Conservation (phyloP, 2,888 invertebrate species). For the Lobophora halterata region DNA sequence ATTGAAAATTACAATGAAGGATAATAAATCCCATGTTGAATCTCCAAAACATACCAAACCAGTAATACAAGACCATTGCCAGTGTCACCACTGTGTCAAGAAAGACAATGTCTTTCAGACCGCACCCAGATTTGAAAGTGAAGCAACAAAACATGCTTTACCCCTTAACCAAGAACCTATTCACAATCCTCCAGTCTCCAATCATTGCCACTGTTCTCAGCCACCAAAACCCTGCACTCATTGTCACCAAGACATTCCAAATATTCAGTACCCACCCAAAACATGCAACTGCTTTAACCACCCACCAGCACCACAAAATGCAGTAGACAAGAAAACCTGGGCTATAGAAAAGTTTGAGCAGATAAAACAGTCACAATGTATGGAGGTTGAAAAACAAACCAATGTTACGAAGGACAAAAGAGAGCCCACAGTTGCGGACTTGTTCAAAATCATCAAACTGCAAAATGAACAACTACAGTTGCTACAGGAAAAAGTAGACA, state of each 20-base stretch:
- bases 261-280: slow-evolving; percentile 22
- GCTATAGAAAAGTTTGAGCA: slow-evolving; percentile 61
- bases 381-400: slow-evolving; percentile 54
- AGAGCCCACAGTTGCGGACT: slow-evolving; percentile 80
- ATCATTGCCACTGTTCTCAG: slow-evolving; percentile 24
- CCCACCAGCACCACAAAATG: slow-evolving; percentile 37
- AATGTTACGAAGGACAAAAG: slow-evolving; percentile 59
- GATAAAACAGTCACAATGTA: slow-evolving; percentile 41
- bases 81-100: slow-evolving; percentile 55
- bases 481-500: slow-evolving; percentile 83
- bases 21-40: slow-evolving; percentile 1
- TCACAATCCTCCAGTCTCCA: background rate
- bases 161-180: background rate
- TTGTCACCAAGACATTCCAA: slow-evolving; percentile 27
- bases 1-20: slow-evolving; percentile 8
- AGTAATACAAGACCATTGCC: slow-evolving; percentile 38
- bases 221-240: slow-evolving; percentile 30
- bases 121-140: slow-evolving; percentile 3
- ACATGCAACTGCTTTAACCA: slow-evolving; percentile 35
- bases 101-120: slow-evolving; percentile 22
- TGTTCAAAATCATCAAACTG: slow-evolving; percentile 83
- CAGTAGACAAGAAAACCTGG: slow-evolving; percentile 63
- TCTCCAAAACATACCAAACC: slow-evolving; percentile 5
- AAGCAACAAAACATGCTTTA: slow-evolving; percentile 18
- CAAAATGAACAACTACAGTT: slow-evolving; percentile 84